These are phyloP conservation scores for Alcedo quadribrachys DNA, from an alignment of 2,797 vertebrate genomes.

Conservation along the genomic window DNA sequence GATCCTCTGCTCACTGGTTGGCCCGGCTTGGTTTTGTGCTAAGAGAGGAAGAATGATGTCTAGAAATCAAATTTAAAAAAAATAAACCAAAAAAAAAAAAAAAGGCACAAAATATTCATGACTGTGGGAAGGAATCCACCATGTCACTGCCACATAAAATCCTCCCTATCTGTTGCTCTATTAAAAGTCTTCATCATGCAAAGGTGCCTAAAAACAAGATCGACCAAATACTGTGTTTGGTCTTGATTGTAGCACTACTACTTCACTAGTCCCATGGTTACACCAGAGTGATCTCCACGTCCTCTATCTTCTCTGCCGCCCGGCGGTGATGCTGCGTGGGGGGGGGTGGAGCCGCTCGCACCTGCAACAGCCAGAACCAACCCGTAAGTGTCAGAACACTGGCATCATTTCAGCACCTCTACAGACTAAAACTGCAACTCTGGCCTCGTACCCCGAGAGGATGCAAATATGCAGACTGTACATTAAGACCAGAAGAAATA, in stretches of 20 bases:
- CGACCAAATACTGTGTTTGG: slow-evolving; percentile 67
- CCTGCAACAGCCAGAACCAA: slow-evolving; percentile 79
- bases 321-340: slow-evolving; percentile 91
- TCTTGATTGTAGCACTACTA: slow-evolving; percentile 72
- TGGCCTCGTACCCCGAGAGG: accelerated
- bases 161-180: slow-evolving; percentile 67
- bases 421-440: not conserved
- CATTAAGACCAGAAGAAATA: not conserved
- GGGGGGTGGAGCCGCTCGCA: slow-evolving; percentile 94
- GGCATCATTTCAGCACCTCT: accelerated
- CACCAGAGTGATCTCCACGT: slow-evolving; percentile 98
- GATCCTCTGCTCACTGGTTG: slow-evolving; percentile 1
- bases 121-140: slow-evolving; percentile 64
- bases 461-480: accelerated
- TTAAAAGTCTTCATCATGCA: slow-evolving; percentile 79
- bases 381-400: not conserved
- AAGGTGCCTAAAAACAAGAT: slow-evolving; percentile 79
- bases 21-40: slow-evolving; percentile 69
- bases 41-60: slow-evolving; percentile 68
- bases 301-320: slow-evolving; percentile 91
- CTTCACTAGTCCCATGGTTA: slow-evolving; percentile 68
- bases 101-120: slow-evolving; percentile 82
- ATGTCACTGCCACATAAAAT: slow-evolving; percentile 42
- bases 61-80: slow-evolving; percentile 64
- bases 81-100: not conserved